These are phyloP conservation scores for Amphipyra berbera DNA, from an alignment of 2,888 invertebrate genomes.

Conservation along the genomic window DNA sequence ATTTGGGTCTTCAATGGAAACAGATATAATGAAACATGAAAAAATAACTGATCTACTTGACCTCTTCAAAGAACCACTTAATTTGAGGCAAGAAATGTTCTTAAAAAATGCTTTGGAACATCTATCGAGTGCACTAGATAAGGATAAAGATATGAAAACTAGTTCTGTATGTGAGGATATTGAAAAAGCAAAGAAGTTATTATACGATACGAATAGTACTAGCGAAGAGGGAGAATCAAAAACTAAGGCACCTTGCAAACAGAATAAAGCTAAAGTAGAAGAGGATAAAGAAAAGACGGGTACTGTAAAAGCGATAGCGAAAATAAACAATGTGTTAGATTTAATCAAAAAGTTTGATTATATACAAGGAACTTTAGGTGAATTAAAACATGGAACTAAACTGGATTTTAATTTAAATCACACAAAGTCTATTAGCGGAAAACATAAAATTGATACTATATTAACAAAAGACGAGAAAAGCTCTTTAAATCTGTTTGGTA, in stretches of 20 bases:
- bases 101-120: conserved; percentile 79
- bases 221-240: conserved; percentile 8
- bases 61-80: conserved; percentile 82
- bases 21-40: conserved; percentile 77
- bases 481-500: conserved; percentile 74
- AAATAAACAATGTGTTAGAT: conserved; percentile 75
- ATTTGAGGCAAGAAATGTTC: conserved; percentile 79
- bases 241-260: conserved; percentile 19
- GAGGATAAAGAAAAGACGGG: conserved; percentile 39
- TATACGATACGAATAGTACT: conserved; percentile 34
- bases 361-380: conserved; percentile 67
- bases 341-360: conserved; percentile 77
- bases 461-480: conserved; percentile 62
- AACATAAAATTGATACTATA: conserved; percentile 2
- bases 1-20: conserved; percentile 72
- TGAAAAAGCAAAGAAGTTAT: conserved; percentile 56
- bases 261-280: conserved; percentile 21
- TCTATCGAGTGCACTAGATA: conserved; percentile 75
- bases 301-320: conserved; percentile 66
- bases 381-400: conserved; percentile 57
- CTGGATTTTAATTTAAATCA: conserved; percentile 14
- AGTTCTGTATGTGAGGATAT: conserved; percentile 77
- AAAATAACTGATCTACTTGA: conserved; percentile 81
- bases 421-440: neutral
- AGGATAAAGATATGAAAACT: conserved; percentile 71